These are phyloP conservation scores for Pica pica DNA, from an alignment of 2,113 vertebrate genomes.

Conservation along the genomic window DNA sequence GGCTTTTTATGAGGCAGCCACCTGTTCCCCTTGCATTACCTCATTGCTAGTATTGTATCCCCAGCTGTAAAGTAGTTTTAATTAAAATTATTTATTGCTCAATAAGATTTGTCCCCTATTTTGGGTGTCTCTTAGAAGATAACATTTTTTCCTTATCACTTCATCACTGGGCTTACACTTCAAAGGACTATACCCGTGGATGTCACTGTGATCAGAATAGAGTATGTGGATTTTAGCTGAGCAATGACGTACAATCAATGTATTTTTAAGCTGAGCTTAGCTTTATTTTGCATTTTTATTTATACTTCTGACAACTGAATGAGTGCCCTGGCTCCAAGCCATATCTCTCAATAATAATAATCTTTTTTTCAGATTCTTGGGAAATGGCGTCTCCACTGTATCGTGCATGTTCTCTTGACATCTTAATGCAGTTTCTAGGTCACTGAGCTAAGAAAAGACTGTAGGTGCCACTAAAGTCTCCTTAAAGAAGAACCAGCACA, in stretches of 20 bases:
- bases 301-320: not conserved
- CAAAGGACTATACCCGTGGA: not conserved
- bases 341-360: not conserved
- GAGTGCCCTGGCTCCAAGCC: not conserved
- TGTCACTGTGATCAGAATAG: not conserved
- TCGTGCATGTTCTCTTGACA: not conserved
- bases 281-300: not conserved
- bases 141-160: not conserved
- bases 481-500: not conserved
- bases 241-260: not conserved
- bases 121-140: not conserved
- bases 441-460: slow-evolving; percentile 20
- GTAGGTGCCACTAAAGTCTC: not conserved
- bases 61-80: not conserved
- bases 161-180: not conserved
- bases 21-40: not conserved
- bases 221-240: not conserved
- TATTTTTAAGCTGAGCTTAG: slow-evolving; percentile 19
- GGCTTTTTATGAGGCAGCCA: not conserved
- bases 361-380: not conserved
- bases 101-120: not conserved
- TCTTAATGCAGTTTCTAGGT: slow-evolving; percentile 39
- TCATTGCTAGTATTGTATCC: not conserved
- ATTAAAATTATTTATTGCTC: not conserved
- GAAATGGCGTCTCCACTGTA: not conserved